Evolutionary conservation across 2,113 vertebrate species (phyloP).

Genomic region (Dasypus novemcinctus): DNA sequence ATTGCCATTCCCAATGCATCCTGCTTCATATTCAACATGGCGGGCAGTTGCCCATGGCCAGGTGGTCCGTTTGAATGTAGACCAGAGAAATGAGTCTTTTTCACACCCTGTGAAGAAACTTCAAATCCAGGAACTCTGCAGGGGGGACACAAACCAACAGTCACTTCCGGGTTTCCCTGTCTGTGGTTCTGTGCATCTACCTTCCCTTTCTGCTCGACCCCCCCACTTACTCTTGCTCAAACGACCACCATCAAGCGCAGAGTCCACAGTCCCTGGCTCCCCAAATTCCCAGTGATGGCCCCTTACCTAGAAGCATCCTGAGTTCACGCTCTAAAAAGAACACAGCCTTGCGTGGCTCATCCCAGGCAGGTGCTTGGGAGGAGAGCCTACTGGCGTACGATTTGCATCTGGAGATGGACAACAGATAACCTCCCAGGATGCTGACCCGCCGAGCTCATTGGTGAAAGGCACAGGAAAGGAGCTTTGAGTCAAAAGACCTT

Average conservation of each 20-base stretch:
- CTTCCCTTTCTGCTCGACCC: not conserved
- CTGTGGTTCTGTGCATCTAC: not conserved
- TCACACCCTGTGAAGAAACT: not conserved
- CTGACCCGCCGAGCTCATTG: not conserved
- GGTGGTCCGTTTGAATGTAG: not conserved
- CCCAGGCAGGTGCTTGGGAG: not conserved
- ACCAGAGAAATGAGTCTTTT: not conserved
- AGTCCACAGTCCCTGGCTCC: not conserved
- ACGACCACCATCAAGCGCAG: not conserved
- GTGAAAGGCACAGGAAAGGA: not conserved
- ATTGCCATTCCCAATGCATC: not conserved
- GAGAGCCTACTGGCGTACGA: not conserved
- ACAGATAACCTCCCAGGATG: not conserved
- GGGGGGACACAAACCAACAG: not conserved
- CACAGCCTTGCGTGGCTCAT: not conserved
- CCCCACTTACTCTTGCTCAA: not conserved
- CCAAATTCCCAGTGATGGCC: not conserved
- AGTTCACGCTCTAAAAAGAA: not conserved
- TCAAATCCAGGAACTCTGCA: not conserved
- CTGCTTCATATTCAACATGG: not conserved
- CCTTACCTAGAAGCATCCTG: not conserved
- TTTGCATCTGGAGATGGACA: not conserved
- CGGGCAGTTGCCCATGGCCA: not conserved
- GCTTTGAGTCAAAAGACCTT: not conserved
- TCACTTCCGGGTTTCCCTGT: not conserved